Conservation (phyloP, 2,113 vertebrate species). For the Equus przewalskii region DNA sequence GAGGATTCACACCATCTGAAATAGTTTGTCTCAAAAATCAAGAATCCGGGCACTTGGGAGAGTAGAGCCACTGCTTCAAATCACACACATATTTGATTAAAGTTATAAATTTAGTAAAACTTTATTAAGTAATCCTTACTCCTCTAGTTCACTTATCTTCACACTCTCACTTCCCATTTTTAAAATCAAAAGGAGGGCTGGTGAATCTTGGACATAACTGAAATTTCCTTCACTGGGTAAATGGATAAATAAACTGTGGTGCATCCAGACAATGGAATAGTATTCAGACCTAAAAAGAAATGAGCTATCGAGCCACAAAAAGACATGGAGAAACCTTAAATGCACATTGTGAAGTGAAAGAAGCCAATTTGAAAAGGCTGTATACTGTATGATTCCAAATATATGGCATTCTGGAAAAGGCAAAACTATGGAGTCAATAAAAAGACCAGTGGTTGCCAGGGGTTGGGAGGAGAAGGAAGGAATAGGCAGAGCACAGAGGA, state of each 20-base stretch:
- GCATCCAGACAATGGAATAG: background rate
- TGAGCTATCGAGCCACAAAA: conserved; percentile 24
- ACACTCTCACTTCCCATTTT: background rate
- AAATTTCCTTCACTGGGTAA: background rate
- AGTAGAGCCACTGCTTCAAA: conserved; percentile 46
- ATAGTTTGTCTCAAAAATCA: background rate
- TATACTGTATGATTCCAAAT: background rate
- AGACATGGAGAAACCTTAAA: background rate
- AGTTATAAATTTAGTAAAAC: conserved; percentile 2
- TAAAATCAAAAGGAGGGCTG: conserved; percentile 27
- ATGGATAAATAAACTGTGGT: background rate
- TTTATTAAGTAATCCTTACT: background rate
- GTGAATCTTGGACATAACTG: background rate
- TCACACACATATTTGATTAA: conserved; percentile 29
- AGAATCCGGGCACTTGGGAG: background rate
- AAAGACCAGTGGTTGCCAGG: conserved; percentile 11
- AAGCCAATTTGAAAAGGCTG: conserved; percentile 21
- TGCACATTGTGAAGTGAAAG: background rate
- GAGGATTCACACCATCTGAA: background rate
- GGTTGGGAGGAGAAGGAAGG: background rate
- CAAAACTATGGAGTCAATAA: background rate
- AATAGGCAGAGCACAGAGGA: background rate
- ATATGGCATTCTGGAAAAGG: conserved; percentile 4
- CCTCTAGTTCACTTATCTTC: background rate
- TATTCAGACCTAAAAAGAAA: conserved; percentile 9